Conservation (phyloP, 2,797 vertebrate genomes). For the Micropoecilia bifurca region DNA sequence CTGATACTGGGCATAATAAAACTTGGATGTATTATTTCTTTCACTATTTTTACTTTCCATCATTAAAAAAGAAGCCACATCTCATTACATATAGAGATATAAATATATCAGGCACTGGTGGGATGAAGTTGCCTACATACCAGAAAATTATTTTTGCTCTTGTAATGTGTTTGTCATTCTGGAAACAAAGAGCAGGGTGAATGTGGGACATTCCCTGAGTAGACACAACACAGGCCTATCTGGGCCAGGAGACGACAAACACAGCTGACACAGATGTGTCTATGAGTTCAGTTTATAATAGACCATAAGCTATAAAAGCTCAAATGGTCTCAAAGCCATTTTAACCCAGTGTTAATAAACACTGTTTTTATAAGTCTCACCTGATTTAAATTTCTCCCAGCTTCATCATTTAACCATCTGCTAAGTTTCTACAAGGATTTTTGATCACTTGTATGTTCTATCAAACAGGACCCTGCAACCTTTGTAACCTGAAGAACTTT, state of each 20-base stretch:
- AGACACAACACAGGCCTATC: slow-evolving; percentile 58
- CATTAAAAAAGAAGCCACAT: background rate
- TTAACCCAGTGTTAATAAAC: background rate
- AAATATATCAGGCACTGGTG: slow-evolving; percentile 27
- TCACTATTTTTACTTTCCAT: background rate
- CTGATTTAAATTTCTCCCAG: background rate
- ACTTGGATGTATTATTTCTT: slow-evolving; percentile 34
- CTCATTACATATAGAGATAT: background rate
- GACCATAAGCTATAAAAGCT: background rate
- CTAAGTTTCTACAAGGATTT: background rate
- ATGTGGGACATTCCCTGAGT: slow-evolving; percentile 47
- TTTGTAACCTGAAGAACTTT: background rate
- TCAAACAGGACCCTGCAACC: background rate
- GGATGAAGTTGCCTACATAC: slow-evolving; percentile 4
- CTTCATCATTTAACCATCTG: background rate
- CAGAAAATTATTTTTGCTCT: slow-evolving; percentile 34
- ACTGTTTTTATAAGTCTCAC: background rate
- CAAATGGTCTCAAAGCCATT: slow-evolving; percentile 4
- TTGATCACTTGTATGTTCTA: background rate
- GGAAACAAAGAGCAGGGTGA: slow-evolving; percentile 29
- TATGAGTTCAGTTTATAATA: background rate
- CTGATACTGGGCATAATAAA: slow-evolving; percentile 13
- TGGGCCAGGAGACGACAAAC: slow-evolving; percentile 57
- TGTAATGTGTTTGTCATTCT: slow-evolving; percentile 29
- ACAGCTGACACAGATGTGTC: slow-evolving; percentile 4